phyloP scores from a whole-genome alignment of 1,140 invertebrate species.

The Pinna nobilis region DNA sequence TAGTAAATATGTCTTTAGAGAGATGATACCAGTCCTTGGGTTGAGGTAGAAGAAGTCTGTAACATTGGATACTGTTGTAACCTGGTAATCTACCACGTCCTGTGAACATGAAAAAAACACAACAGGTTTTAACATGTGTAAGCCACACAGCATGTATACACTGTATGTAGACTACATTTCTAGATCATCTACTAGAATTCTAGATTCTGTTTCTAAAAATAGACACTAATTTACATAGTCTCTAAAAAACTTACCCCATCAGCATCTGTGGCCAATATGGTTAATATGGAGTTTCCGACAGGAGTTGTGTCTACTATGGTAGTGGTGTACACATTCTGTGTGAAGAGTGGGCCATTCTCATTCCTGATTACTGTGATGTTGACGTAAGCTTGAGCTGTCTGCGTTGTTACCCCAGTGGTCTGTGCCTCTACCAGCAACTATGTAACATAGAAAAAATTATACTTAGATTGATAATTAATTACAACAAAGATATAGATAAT shows the following conservation, averaged over 20 bases:
- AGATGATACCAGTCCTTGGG: conserved; percentile 47
- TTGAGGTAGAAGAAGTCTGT: conserved; percentile 42
- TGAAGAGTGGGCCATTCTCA: conserved; percentile 85
- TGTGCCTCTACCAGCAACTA: conserved; percentile 50
- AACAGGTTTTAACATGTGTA: background rate
- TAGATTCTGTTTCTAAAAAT: too few relatives aligned
- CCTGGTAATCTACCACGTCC: conserved; percentile 34
- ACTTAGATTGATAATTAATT: too few relatives aligned
- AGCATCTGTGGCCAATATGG: conserved; percentile 50
- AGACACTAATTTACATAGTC: background rate
- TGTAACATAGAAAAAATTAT: too few relatives aligned
- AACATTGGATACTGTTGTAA: conserved; percentile 20
- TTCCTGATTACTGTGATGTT: conserved; percentile 84
- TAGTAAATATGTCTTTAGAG: conserved; percentile 42
- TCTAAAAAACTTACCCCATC: conserved; percentile 43
- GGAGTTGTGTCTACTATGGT: conserved; percentile 47
- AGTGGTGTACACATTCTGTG: conserved; percentile 24
- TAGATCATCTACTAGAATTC: too few relatives aligned
- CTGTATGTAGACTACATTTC: background rate
- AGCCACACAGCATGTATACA: background rate
- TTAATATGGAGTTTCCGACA: conserved; percentile 36
- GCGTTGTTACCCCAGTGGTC: conserved; percentile 68
- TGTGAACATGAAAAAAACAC: background rate
- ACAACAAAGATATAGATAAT: too few relatives aligned
- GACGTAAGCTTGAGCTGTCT: conserved; percentile 80